A percentile compares a stretch with the other conserved stretches of the same genome.
Conservation (phyloP, 1,140 invertebrate genomes). For the Drosophila melanogaster region Release_6_plus_ISO1_MT NT_033777.3:24557001-24557500, state of each 20-base stretch:
- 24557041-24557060: neutral
- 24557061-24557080: neutral
- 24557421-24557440: slow-evolving; percentile 57
- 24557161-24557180: fast-evolving
- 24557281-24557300: slow-evolving; percentile 96
- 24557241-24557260: slow-evolving; percentile 96
- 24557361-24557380: slow-evolving; percentile 41
- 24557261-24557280: slow-evolving; percentile 97
- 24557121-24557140: neutral
- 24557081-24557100: neutral
- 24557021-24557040: too few relatives aligned
- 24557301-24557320: slow-evolving; percentile 94
- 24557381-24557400: slow-evolving; percentile 68
- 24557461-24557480: slow-evolving; percentile 44
- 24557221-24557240: slow-evolving; percentile 92
- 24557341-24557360: neutral
- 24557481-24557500: slow-evolving; percentile 57
- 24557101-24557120: neutral
- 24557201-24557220: slow-evolving; percentile 85
- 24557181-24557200: neutral
- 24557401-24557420: slow-evolving; percentile 49
- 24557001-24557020: too few relatives aligned
- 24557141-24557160: neutral
- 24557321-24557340: slow-evolving; percentile 68
- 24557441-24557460: slow-evolving; percentile 64